Evolutionary conservation across 2,113 vertebrate species (phyloP).

Genomic region (Cnemophilus loriae): DNA sequence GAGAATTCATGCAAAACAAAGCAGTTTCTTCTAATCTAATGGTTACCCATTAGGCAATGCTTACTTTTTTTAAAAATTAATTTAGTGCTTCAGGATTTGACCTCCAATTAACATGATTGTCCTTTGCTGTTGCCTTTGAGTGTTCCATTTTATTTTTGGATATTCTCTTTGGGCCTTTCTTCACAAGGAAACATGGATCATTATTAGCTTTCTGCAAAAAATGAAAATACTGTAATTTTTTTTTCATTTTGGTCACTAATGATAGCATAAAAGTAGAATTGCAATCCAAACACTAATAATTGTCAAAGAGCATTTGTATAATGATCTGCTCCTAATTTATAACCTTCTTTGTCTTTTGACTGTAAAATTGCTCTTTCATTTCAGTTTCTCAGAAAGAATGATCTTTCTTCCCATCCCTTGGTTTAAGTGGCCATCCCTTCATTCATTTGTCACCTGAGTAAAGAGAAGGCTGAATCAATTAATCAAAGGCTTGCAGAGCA

Average conservation of each 20-base stretch:
- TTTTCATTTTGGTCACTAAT: neutral
- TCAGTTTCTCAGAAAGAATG: neutral
- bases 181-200: neutral
- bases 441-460: neutral
- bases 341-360: neutral
- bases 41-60: neutral
- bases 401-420: neutral
- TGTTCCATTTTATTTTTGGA: conserved; percentile 10
- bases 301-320: neutral
- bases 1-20: neutral
- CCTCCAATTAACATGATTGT: conserved; percentile 50
- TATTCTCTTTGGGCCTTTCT: neutral
- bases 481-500: conserved; percentile 1
- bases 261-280: neutral
- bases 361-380: neutral
- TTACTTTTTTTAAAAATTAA: neutral
- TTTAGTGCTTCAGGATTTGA: conserved; percentile 26
- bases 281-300: neutral
- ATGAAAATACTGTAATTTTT: accelerated
- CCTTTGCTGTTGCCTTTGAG: conserved; percentile 10
- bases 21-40: neutral
- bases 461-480: conserved; percentile 10
- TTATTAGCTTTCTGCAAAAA: neutral
- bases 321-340: neutral
- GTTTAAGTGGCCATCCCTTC: neutral